Conservation (phyloP, 2,888 invertebrate species). For the Drosophila differens region DNA sequence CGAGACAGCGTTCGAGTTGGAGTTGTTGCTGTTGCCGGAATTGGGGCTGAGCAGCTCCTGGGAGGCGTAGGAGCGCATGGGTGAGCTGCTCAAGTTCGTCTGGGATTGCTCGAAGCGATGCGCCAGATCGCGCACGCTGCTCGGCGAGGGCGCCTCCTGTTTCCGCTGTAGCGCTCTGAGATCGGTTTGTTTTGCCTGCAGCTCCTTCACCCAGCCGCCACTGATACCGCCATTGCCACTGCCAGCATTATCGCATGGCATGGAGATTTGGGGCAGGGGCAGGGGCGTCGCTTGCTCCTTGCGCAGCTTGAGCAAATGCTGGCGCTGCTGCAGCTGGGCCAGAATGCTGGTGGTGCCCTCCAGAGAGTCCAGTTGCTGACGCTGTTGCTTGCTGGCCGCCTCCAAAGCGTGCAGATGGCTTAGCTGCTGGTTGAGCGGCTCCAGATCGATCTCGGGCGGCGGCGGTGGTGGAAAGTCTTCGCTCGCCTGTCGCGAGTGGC, state of each 20-base stretch:
- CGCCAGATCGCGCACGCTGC: slow-evolving; percentile 91
- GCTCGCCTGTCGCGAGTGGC: slow-evolving; percentile 94
- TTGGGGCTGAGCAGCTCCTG: slow-evolving; percentile 80
- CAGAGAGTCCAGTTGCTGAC: slow-evolving; percentile 84
- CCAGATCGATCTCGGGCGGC: slow-evolving; percentile 89
- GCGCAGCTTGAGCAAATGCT: slow-evolving; percentile 86
- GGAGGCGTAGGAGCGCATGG: slow-evolving; percentile 82
- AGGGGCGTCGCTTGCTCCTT: slow-evolving; percentile 84
- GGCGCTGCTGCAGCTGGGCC: slow-evolving; percentile 88
- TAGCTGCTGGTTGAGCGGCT: slow-evolving; percentile 88
- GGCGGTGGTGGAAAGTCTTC: slow-evolving; percentile 96
- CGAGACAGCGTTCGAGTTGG: slow-evolving; percentile 29
- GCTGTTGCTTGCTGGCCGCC: slow-evolving; percentile 84
- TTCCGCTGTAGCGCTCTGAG: slow-evolving; percentile 84
- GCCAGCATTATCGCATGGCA: neutral
- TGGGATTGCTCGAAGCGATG: slow-evolving; percentile 90
- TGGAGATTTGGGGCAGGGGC: neutral
- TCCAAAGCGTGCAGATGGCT: slow-evolving; percentile 85
- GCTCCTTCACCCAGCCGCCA: slow-evolving; percentile 89
- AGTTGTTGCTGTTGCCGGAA: slow-evolving; percentile 6
- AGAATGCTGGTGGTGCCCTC: slow-evolving; percentile 86
- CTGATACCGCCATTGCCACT: slow-evolving; percentile 13
- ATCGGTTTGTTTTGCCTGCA: slow-evolving; percentile 91
- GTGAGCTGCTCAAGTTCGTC: neutral
- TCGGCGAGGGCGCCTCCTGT: slow-evolving; percentile 68